Percentiles rank a stretch among this genome's conserved stretches.
These are phyloP conservation scores for Carterocephalus palaemon DNA, from an alignment of 2,888 invertebrate genomes.

Conservation along the genomic window DNA sequence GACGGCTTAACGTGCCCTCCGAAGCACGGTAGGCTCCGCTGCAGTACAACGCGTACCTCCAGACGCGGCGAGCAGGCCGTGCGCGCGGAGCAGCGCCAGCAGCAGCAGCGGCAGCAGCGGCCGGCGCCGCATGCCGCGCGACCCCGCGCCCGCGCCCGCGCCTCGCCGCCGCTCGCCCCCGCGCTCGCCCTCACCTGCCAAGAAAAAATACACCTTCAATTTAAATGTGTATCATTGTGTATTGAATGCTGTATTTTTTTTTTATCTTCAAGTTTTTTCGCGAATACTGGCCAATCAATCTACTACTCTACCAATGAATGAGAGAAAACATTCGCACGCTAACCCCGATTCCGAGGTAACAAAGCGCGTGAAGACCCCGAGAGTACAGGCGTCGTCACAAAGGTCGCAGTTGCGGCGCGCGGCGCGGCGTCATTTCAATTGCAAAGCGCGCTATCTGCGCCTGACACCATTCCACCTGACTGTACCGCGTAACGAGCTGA, in stretches of 20 bases:
- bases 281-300: no score
- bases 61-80: slow-evolving; percentile 75
- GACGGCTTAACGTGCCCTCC: neutral
- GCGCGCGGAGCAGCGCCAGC: slow-evolving; percentile 73
- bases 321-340: no score
- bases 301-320: no score
- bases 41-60: slow-evolving; percentile 51
- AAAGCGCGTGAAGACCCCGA: slow-evolving; percentile 14
- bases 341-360: slow-evolving; percentile 11
- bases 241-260: no score
- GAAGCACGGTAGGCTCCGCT: neutral
- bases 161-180: slow-evolving; percentile 68
- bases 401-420: slow-evolving; percentile 10
- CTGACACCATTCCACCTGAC: slow-evolving; percentile 21
- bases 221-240: neutral
- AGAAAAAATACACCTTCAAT: slow-evolving; percentile 23
- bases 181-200: slow-evolving; percentile 68
- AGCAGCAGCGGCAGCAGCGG: slow-evolving; percentile 70
- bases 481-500: slow-evolving; percentile 19
- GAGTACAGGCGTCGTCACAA: slow-evolving; percentile 9
- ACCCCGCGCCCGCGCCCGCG: slow-evolving; percentile 53
- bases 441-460: slow-evolving; percentile 20
- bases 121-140: slow-evolving; percentile 43
- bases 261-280: no score
- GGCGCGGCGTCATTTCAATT: slow-evolving; percentile 22